Percentiles rank a stretch among this genome's conserved stretches.
These are phyloP conservation scores for Auanema freiburgensis DNA, from an alignment of 2,888 invertebrate species.

Conservation along the genomic window DNA sequence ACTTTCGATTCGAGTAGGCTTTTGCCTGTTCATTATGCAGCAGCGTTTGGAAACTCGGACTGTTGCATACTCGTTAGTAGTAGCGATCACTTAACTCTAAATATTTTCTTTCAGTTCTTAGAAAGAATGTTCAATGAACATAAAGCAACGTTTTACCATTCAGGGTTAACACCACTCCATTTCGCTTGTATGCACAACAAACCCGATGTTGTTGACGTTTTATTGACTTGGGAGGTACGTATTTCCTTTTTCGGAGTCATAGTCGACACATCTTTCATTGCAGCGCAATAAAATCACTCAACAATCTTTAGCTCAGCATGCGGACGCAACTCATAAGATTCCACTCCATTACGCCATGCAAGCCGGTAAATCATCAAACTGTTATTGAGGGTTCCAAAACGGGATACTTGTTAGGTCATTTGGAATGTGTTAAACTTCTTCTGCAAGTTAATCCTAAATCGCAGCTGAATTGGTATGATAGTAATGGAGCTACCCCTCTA, in stretches of 20 bases:
- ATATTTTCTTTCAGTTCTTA: too few species aligned
- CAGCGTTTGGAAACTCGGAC: background rate
- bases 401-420: background rate
- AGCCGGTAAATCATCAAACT: slow-evolving; percentile 8
- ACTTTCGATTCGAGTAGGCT: background rate
- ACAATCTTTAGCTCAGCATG: background rate
- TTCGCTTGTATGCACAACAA: slow-evolving; percentile 9
- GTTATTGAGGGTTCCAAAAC: background rate
- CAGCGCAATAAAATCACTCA: background rate
- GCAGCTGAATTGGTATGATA: background rate
- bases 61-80: too few species aligned
- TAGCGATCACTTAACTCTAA: too few species aligned
- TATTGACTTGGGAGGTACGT: background rate
- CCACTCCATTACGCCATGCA: slow-evolving; percentile 23
- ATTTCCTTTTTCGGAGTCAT: background rate
- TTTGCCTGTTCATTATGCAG: slow-evolving; percentile 13
- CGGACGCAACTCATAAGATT: slow-evolving; percentile 10
- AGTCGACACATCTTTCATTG: too few species aligned
- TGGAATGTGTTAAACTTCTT: slow-evolving; percentile 1
- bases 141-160: background rate
- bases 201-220: slow-evolving; percentile 1
- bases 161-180: slow-evolving; percentile 11
- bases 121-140: too few species aligned
- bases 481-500: slow-evolving; percentile 17
- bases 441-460: background rate